phyloP scores from a whole-genome alignment of 2,888 invertebrate species.

The Zygaena filipendulae region DNA sequence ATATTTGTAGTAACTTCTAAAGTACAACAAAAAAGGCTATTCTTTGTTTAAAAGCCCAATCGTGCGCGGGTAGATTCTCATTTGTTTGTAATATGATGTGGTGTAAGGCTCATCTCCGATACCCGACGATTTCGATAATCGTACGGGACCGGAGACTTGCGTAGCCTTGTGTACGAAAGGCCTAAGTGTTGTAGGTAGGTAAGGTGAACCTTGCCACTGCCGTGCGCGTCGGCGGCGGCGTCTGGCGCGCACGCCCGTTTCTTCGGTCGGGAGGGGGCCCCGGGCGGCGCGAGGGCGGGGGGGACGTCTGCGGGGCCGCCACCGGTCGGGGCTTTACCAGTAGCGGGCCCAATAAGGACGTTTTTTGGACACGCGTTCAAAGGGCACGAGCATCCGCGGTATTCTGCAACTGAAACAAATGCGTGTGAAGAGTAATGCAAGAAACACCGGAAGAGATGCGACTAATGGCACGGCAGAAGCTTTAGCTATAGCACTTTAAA shows the following conservation, averaged over 20 bases:
- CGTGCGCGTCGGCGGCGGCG: slow-evolving; percentile 46
- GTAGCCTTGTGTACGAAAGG: too few relatives aligned
- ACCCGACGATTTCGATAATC: too few relatives aligned
- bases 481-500: too few relatives aligned
- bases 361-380: slow-evolving; percentile 97
- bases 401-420: slow-evolving; percentile 53
- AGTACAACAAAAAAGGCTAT: too few relatives aligned
- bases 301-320: slow-evolving; percentile 63
- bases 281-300: slow-evolving; percentile 51
- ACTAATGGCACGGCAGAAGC: too few relatives aligned
- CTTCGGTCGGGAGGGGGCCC: slow-evolving; percentile 64
- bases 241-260: slow-evolving; percentile 56
- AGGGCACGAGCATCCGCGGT: slow-evolving; percentile 84
- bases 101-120: too few relatives aligned
- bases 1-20: too few relatives aligned
- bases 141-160: too few relatives aligned
- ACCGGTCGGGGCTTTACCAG: slow-evolving; percentile 91
- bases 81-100: too few relatives aligned
- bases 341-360: slow-evolving; percentile 98
- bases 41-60: too few relatives aligned
- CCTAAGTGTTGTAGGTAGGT: neutral
- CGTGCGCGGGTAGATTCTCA: too few relatives aligned
- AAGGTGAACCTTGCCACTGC: slow-evolving; percentile 50
- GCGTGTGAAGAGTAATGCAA: slow-evolving; percentile 8
- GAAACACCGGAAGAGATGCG: too few relatives aligned